Evolutionary conservation across 2,113 vertebrate genomes (phyloP).

Genomic region (Tursiops truncatus): DNA sequence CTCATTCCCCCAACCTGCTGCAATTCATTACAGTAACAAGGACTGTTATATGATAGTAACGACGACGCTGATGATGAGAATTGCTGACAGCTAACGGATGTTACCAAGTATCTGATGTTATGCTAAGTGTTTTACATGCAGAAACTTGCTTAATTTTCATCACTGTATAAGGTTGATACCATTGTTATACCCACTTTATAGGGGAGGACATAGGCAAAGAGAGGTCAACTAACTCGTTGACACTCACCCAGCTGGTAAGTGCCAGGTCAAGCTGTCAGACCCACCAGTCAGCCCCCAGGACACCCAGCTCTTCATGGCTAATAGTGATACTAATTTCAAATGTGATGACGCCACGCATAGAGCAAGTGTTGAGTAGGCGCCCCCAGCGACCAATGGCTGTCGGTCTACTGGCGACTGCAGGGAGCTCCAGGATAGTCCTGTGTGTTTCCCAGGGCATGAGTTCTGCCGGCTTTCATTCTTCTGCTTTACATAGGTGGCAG

Average conservation of each 20-base stretch:
- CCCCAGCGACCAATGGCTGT: not conserved
- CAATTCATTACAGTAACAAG: accelerated
- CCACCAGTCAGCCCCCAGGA: not conserved
- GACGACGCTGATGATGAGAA: accelerated
- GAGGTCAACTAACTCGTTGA: not conserved
- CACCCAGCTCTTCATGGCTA: accelerated
- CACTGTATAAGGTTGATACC: accelerated
- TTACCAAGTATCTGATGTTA: accelerated
- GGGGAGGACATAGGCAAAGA: not conserved
- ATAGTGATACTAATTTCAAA: accelerated
- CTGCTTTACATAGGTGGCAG: not conserved
- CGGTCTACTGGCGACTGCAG: accelerated
- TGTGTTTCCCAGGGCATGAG: accelerated
- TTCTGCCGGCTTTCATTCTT: accelerated
- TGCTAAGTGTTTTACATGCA: accelerated
- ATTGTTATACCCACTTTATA: not conserved
- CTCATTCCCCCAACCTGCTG: not conserved
- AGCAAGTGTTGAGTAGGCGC: accelerated
- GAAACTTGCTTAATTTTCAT: not conserved
- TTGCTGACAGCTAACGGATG: accelerated
- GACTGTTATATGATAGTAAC: accelerated
- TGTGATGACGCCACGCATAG: accelerated
- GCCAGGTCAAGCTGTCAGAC: not conserved
- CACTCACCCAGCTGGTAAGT: not conserved
- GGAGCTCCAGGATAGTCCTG: not conserved